phyloP scores from a whole-genome alignment of 2,888 invertebrate species.

The Helicoverpa assulta region DNA sequence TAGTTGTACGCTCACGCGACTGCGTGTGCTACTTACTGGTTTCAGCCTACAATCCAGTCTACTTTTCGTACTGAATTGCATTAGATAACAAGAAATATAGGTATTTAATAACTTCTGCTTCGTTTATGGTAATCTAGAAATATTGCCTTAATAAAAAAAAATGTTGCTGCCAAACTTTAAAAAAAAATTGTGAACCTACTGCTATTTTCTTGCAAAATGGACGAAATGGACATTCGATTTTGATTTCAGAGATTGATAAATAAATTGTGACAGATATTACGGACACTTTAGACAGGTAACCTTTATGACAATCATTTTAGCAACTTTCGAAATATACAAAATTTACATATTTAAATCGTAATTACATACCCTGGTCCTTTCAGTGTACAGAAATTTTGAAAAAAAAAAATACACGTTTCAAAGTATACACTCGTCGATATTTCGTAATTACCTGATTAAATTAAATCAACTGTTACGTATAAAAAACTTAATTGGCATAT shows the following conservation, averaged over 20 bases:
- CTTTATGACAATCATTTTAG: slow-evolving; percentile 58
- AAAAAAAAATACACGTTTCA: neutral
- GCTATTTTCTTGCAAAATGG: slow-evolving; percentile 13
- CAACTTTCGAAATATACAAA: slow-evolving; percentile 54
- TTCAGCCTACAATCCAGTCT: too few relatives aligned
- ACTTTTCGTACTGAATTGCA: too few relatives aligned
- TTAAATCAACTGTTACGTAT: neutral
- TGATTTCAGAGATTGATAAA: slow-evolving; percentile 60
- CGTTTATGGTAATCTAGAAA: too few relatives aligned
- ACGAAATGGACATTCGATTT: slow-evolving; percentile 35
- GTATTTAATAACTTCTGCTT: too few relatives aligned
- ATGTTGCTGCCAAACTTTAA: too few relatives aligned
- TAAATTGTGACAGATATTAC: slow-evolving; percentile 57
- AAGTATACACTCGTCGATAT: neutral
- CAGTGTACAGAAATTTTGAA: neutral
- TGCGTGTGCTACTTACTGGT: too few relatives aligned
- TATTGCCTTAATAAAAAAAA: too few relatives aligned
- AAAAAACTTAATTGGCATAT: too few relatives aligned
- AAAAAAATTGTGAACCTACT: slow-evolving; percentile 30
- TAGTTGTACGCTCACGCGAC: too few relatives aligned
- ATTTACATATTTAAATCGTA: slow-evolving; percentile 29
- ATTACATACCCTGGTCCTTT: neutral
- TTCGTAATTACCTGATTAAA: neutral
- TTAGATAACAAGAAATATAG: too few relatives aligned
- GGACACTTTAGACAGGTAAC: slow-evolving; percentile 53